Conservation (phyloP, 53 echinoderm and acorn worm genomes). For the Mesocentrotus franciscanus region DNA sequence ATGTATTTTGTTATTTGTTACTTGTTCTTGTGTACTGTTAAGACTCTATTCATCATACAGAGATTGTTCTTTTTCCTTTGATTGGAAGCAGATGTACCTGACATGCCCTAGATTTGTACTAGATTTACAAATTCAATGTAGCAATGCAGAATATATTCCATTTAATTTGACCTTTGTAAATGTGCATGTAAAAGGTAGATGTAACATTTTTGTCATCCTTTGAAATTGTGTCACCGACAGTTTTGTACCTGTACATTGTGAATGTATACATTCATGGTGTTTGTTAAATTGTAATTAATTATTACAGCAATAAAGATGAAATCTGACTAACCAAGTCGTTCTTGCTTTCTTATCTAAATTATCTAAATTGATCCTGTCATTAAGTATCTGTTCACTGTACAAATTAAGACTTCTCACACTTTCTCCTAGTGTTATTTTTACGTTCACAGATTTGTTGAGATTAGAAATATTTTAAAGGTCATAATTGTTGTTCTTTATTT, state of each 20-base stretch:
- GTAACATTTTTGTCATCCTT: not conserved
- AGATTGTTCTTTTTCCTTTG: too few relatives aligned
- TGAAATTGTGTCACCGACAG: not conserved
- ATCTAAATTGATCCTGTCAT: not conserved
- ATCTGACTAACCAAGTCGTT: not conserved
- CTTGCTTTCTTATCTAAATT: not conserved
- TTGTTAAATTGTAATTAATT: slow-evolving; percentile 47
- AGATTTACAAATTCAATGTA: not conserved
- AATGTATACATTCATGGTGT: not conserved
- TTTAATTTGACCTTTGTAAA: not conserved
- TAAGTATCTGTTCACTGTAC: not conserved
- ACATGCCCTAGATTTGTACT: too few relatives aligned
- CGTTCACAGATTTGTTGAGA: too few relatives aligned
- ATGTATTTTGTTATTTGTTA: not conserved
- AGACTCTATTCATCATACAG: too few relatives aligned
- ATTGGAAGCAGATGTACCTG: too few relatives aligned
- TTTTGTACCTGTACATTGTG: slow-evolving; percentile 5
- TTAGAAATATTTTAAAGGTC: too few relatives aligned
- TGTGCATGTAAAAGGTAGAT: not conserved
- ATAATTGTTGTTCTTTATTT: too few relatives aligned
- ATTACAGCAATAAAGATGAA: slow-evolving; percentile 55
- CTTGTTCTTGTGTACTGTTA: not conserved
- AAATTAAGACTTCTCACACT: not conserved
- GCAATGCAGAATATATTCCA: not conserved
- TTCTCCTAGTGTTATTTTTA: too few relatives aligned